phyloP scores from a whole-genome alignment of 1,140 invertebrate genomes.

The Aphelenchoides avenae region DNA sequence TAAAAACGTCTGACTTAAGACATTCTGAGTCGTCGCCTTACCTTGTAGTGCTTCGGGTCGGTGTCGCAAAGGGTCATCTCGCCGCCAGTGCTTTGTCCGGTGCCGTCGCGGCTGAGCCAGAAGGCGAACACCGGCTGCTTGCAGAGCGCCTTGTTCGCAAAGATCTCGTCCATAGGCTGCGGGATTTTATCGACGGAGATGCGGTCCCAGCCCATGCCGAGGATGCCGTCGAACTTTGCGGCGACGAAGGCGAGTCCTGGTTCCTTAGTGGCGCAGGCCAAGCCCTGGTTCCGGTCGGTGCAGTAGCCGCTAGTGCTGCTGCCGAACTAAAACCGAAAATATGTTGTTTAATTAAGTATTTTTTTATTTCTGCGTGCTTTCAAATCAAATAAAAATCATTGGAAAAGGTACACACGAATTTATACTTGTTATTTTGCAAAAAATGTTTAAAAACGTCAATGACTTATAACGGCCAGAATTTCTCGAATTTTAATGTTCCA shows the following conservation, averaged over 20 bases:
- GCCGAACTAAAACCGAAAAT: no score
- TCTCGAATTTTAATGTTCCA: no score
- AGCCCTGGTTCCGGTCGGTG: conserved; percentile 70
- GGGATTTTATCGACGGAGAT: conserved; percentile 72
- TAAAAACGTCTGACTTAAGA: no score
- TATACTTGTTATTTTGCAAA: no score
- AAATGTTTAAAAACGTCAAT: no score
- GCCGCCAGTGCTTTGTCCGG: conserved; percentile 47
- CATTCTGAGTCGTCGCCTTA: no score
- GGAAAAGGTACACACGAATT: no score
- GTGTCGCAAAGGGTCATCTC: conserved; percentile 60
- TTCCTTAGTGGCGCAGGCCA: conserved; percentile 92
- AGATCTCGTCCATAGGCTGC: conserved; percentile 68
- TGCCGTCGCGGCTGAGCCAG: conserved; percentile 69
- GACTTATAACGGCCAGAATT: no score
- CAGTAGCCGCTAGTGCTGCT: conserved; percentile 8
- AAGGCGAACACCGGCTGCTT: conserved; percentile 83
- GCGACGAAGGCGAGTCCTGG: conserved; percentile 77
- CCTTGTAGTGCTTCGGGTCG: conserved; percentile 58
- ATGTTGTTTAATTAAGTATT: no score
- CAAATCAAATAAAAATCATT: no score
- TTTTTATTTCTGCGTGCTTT: no score
- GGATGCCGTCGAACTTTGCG: conserved; percentile 92
- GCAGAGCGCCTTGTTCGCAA: conserved; percentile 82
- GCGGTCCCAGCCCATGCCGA: conserved; percentile 81